These are phyloP conservation scores for Dermochelys coriacea DNA, from an alignment of 2,797 vertebrate genomes.

Conservation along the genomic window DNA sequence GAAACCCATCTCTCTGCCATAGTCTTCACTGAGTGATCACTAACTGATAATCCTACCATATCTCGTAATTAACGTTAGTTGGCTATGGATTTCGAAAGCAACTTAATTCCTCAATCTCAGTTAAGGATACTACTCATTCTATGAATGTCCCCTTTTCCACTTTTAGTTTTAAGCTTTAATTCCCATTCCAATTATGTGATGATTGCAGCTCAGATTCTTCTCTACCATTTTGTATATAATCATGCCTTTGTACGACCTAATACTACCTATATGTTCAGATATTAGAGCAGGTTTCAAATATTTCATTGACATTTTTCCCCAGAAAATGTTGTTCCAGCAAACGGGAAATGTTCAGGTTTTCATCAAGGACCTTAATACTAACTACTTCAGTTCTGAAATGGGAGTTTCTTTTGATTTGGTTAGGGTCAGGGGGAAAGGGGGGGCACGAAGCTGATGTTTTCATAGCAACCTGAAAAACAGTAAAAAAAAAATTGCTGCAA, in stretches of 20 bases:
- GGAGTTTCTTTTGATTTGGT: not conserved
- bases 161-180: not conserved
- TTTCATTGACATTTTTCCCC: not conserved
- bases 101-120: not conserved
- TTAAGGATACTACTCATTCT: not conserved
- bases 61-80: not conserved
- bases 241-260: not conserved
- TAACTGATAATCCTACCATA: not conserved
- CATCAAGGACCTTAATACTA: not conserved
- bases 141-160: not conserved
- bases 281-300: not conserved
- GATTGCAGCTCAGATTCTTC: not conserved
- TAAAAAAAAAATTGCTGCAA: not conserved
- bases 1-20: not conserved
- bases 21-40: not conserved
- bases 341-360: not conserved
- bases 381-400: not conserved
- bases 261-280: not conserved
- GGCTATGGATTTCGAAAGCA: not conserved
- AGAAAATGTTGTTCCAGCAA: not conserved
- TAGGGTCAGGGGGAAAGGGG: rapidly evolving
- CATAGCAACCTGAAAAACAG: not conserved
- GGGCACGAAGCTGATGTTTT: not conserved
- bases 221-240: not conserved
- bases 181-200: not conserved